A percentile compares a stretch with the other conserved stretches of the same genome.
Evolutionary conservation across 1,140 invertebrate species (phyloP).

Genomic region (Drosophila ambigua): DNA sequence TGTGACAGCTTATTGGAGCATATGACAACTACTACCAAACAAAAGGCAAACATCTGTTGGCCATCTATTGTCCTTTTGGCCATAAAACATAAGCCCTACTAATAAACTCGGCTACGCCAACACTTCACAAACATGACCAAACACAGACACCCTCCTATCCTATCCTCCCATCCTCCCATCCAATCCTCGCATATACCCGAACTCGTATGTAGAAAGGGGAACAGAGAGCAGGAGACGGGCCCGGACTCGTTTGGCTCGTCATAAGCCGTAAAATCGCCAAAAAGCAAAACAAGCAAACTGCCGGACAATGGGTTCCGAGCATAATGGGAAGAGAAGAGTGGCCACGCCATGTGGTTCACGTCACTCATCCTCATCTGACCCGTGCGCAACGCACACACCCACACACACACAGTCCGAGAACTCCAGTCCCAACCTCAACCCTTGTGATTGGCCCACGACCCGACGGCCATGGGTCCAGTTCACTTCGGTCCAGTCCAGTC

Average conservation of each 20-base stretch:
- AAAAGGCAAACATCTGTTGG: slow-evolving; percentile 80
- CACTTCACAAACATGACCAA: slow-evolving; percentile 55
- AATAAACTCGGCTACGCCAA: slow-evolving; percentile 75
- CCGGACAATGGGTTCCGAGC: slow-evolving; percentile 58
- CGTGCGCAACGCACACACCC: slow-evolving; percentile 13
- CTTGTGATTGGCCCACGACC: slow-evolving; percentile 42
- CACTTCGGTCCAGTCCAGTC: slow-evolving; percentile 19
- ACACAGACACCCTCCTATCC: slow-evolving; percentile 9
- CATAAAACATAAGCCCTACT: slow-evolving; percentile 81
- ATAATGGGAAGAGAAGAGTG: slow-evolving; percentile 35
- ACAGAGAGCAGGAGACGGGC: slow-evolving; percentile 16
- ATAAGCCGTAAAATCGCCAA: slow-evolving; percentile 82
- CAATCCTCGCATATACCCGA: too few species aligned
- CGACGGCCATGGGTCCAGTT: slow-evolving; percentile 32
- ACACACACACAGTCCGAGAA: not conserved
- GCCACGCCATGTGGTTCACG: slow-evolving; percentile 63
- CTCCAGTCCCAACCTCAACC: slow-evolving; percentile 10
- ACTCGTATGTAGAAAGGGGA: not conserved
- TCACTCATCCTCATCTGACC: slow-evolving; percentile 75
- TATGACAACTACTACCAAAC: slow-evolving; percentile 74
- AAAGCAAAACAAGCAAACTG: slow-evolving; percentile 77
- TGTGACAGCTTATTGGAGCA: slow-evolving; percentile 80
- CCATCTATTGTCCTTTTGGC: slow-evolving; percentile 78
- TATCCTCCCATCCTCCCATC: too few species aligned
- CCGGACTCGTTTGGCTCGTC: slow-evolving; percentile 56